A percentile compares a stretch with the other conserved stretches of the same genome.
Conservation (phyloP, 2,113 vertebrate species). For the Colistium nudipinnis region DNA sequence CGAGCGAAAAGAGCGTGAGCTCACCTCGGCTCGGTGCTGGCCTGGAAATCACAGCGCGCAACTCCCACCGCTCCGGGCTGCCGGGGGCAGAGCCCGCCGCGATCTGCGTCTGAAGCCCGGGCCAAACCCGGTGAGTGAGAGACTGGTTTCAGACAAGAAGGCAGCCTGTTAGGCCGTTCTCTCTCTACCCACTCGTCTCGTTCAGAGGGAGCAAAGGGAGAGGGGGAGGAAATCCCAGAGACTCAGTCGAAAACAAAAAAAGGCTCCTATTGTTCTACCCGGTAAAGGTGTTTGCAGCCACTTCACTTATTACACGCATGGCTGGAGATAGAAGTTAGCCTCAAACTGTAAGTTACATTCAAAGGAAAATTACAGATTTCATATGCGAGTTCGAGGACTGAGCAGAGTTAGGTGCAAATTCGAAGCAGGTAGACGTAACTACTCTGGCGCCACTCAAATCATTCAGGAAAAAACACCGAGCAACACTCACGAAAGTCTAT, state of each 20-base stretch:
- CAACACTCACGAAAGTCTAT: no score
- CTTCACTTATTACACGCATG: slow-evolving; percentile 42
- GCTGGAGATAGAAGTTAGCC: slow-evolving; percentile 2
- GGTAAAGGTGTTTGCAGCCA: slow-evolving; percentile 54
- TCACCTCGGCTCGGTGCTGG: slow-evolving; percentile 61
- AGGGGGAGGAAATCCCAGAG: slow-evolving; percentile 67
- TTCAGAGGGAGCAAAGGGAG: slow-evolving; percentile 65
- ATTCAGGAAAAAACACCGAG: not conserved
- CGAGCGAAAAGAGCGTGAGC: slow-evolving; percentile 67
- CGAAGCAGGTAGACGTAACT: not conserved
- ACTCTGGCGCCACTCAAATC: not conserved
- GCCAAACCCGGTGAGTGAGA: slow-evolving; percentile 70
- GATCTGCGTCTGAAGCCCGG: slow-evolving; percentile 62
- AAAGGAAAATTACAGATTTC: slow-evolving; percentile 3
- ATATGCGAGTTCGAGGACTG: not conserved
- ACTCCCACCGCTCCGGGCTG: slow-evolving; percentile 78
- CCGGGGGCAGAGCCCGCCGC: slow-evolving; percentile 11
- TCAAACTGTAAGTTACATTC: slow-evolving; percentile 17
- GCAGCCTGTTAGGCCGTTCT: slow-evolving; percentile 63
- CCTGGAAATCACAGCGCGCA: slow-evolving; percentile 63
- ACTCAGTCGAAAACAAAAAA: slow-evolving; percentile 65
- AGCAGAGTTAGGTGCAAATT: not conserved
- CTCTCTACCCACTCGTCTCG: slow-evolving; percentile 23
- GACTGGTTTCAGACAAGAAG: slow-evolving; percentile 60
- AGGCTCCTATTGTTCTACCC: slow-evolving; percentile 51